Percentiles rank a stretch among this genome's conserved stretches.
Conservation (phyloP, 35 echinoderm and acorn worm species). For the Heliocidaris erythrogramma region DNA sequence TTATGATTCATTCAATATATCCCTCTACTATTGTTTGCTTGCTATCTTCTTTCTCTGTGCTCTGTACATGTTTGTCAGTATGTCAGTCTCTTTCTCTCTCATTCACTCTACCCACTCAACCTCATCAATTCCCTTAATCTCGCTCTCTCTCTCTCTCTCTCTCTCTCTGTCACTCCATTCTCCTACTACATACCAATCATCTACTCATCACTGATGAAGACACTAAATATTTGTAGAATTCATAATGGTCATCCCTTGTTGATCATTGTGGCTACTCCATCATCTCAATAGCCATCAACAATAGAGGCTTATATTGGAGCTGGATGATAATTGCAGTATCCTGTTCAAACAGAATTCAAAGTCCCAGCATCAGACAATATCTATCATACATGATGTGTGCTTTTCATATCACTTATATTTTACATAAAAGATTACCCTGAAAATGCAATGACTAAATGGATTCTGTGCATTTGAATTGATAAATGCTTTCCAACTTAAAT, state of each 20-base stretch:
- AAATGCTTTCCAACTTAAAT: no score
- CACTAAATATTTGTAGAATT: conserved; percentile 30
- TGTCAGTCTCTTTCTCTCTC: neutral
- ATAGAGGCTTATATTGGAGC: neutral
- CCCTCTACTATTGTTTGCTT: no score
- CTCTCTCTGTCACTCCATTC: neutral
- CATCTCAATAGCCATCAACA: neutral
- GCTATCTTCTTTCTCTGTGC: no score
- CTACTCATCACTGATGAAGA: conserved; percentile 3
- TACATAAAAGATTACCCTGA: neutral
- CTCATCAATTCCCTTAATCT: neutral
- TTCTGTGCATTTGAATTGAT: neutral
- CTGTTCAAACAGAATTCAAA: neutral
- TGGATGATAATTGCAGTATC: neutral
- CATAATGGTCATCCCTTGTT: conserved; percentile 10
- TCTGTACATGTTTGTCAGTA: no score
- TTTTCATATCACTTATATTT: neutral
- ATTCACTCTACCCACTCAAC: neutral
- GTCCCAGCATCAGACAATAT: neutral
- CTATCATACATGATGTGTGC: neutral
- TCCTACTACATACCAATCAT: neutral
- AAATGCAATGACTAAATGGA: neutral
- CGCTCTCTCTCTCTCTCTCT: neutral
- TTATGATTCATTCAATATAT: no score
- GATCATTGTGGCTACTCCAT: conserved; percentile 19